Evolutionary conservation across 1,140 invertebrate genomes (phyloP).

Genomic region (Centruroides sculpturatus): DNA sequence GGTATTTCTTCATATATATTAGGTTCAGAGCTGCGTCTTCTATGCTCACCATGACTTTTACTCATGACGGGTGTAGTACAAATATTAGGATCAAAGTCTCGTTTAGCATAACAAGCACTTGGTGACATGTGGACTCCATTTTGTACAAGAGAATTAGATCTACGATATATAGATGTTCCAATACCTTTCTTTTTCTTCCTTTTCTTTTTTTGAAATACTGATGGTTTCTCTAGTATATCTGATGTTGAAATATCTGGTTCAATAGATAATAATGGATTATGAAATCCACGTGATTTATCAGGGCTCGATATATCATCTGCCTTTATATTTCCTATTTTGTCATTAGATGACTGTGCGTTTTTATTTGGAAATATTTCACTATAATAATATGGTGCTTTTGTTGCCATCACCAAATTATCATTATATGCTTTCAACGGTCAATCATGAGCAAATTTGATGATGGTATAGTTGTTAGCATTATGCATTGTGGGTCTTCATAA

Average conservation of each 20-base stretch:
- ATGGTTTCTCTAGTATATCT: slow-evolving; percentile 5
- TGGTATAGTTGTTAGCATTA: too few species aligned
- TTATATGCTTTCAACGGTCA: neutral
- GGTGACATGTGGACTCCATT: slow-evolving; percentile 11
- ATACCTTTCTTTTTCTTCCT: slow-evolving; percentile 12
- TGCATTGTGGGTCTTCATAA: too few species aligned
- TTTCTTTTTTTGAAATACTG: slow-evolving; percentile 14
- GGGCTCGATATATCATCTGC: slow-evolving; percentile 8
- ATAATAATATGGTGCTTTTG: slow-evolving; percentile 18
- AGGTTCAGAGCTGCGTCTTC: slow-evolving; percentile 16
- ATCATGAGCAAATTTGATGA: too few species aligned
- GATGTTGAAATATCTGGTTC: slow-evolving; percentile 16
- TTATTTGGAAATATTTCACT: slow-evolving; percentile 13
- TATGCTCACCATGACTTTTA: slow-evolving; percentile 2
- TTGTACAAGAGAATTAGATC: slow-evolving; percentile 11
- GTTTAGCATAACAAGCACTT: slow-evolving; percentile 5
- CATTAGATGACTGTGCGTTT: neutral
- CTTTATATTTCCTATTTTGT: neutral
- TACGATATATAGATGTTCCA: slow-evolving; percentile 3
- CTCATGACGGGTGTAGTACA: neutral
- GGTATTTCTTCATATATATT: slow-evolving; percentile 19
- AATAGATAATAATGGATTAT: slow-evolving; percentile 19
- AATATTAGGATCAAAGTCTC: slow-evolving; percentile 3
- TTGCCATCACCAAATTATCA: slow-evolving; percentile 13
- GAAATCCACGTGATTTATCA: slow-evolving; percentile 15